Evolutionary conservation across 53 echinoderm and acorn worm genomes (phyloP).

Genomic region (Mesocentrotus franciscanus): DNA sequence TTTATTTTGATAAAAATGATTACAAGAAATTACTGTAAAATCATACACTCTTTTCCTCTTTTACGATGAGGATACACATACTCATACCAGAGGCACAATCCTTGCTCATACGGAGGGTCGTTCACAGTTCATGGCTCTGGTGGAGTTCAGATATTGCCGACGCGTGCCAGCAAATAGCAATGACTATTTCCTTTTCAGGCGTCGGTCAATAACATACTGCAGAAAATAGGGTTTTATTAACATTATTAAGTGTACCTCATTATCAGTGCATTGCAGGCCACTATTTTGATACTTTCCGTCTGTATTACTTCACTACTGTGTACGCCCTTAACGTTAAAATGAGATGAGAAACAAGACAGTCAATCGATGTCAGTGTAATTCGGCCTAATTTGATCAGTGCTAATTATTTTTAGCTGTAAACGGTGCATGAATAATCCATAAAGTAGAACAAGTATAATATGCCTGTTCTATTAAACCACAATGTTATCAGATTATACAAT

Average conservation of each 20-base stretch:
- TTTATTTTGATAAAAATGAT: no score
- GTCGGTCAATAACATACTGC: constrained; percentile 1
- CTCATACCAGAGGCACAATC: background rate
- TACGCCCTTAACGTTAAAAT: background rate
- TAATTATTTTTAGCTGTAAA: no score
- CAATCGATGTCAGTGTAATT: background rate
- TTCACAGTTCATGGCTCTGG: constrained; percentile 4
- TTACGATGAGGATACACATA: background rate
- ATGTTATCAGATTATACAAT: no score
- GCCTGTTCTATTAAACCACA: no score
- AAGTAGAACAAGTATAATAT: no score
- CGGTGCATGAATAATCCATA: no score
- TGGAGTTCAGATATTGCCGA: constrained; percentile 7
- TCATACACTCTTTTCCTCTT: background rate
- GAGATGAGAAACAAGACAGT: background rate
- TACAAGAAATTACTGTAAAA: no score
- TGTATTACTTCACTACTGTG: background rate
- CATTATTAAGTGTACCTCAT: background rate
- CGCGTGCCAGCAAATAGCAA: constrained; percentile 28
- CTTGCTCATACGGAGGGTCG: background rate
- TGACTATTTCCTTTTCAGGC: constrained; percentile 27
- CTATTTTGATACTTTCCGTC: background rate
- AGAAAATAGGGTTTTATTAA: background rate
- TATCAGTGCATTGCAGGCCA: constrained; percentile 14
- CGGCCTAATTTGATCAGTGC: no score